Base-by-base conservation (phyloP, 92 coral and sea anemone species). In the Epizoanthus rinbou region DNA sequence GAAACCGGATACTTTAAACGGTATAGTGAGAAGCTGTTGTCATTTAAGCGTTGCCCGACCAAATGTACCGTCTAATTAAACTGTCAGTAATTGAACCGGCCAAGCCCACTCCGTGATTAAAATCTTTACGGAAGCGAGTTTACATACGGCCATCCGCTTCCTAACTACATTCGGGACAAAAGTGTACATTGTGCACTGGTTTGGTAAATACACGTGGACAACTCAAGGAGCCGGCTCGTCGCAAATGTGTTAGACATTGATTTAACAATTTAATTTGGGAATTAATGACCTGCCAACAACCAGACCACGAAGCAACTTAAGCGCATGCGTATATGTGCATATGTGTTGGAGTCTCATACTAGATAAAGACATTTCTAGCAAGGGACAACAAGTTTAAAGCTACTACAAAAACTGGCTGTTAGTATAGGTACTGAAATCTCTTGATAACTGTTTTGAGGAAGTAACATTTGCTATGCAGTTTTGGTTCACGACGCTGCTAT, bases 11-110 rank as follows among this genome's bases (percentile, higher is more conserved):
- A 60, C 65, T 15, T 62, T 37, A 60, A 78, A 78, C 22, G 41
- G 65, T 78, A 69, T 22, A 65, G 82, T 41, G 82, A 78, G 39
- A 78, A 78, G 58, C n/a, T 78, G 82, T 60, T 78, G 82, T 78
- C 64, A 78, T 54, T 62, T 78, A 22, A 39, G 18, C 23, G 47
- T 78, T 39, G 64, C 82, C 45, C 37, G 71, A 62, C 71, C 21
- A 35, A 22, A 56, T 41, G 41, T 19, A 43, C 82, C 23, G 21
- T 41, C 70, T 78, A 62, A 62, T 22, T 78, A 62, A 23, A 37
- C 58, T 60, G 71, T 62, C 71, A 78, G 57, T 78, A 24, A 31
- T 8, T 43, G 21, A 50, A 50, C 15, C 54, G 11, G 53, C 71
- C 82, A 22, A 43, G 60, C 71, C 43, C 50, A 62, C 58, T 23